phyloP scores from a whole-genome alignment of 2,888 invertebrate genomes.

The Mythimna loreyi region DNA sequence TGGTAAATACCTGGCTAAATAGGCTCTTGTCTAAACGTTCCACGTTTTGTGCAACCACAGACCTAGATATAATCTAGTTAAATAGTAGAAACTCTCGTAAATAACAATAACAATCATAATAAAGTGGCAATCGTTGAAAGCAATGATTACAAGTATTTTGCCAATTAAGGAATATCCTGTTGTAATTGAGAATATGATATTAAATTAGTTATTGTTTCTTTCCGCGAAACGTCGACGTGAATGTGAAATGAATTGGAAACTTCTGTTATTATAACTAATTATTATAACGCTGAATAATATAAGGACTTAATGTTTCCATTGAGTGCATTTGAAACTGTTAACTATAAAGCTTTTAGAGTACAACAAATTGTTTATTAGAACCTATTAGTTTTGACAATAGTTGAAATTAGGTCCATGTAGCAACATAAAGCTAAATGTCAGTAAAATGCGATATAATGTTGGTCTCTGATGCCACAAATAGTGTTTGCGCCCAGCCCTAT shows the following conservation, averaged over 20 bases:
- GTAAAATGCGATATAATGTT: conserved; percentile 8
- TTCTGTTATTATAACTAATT: background rate
- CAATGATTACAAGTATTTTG: background rate
- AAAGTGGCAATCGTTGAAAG: conserved; percentile 1
- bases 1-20: background rate
- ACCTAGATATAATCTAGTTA: background rate
- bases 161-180: conserved; percentile 3
- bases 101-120: background rate
- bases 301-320: background rate
- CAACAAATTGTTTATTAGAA: background rate
- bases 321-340: background rate
- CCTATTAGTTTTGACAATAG: background rate
- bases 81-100: background rate
- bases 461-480: background rate
- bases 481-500: conserved; percentile 12
- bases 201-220: conserved; percentile 11
- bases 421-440: background rate
- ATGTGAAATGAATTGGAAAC: conserved; percentile 14
- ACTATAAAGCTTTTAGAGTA: background rate
- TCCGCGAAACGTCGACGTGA: background rate
- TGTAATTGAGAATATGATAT: conserved; percentile 1
- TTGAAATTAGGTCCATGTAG: background rate
- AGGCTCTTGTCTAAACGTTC: background rate
- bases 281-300: background rate
- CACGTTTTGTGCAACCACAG: background rate